These are phyloP conservation scores for Acleris sparsana DNA, from an alignment of 2,888 invertebrate genomes.

Conservation along the genomic window DNA sequence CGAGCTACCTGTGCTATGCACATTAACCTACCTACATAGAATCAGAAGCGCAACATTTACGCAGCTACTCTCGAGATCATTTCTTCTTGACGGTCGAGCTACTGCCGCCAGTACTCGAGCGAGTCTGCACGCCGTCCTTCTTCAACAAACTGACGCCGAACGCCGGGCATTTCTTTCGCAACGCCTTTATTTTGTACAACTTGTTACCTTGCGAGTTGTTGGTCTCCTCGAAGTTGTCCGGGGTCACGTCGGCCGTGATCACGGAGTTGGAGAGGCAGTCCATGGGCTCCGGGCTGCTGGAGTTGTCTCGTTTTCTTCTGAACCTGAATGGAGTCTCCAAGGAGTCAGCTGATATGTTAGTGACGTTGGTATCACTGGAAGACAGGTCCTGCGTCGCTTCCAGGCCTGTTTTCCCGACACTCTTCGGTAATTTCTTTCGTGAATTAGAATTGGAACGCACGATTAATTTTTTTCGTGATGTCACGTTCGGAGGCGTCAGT, in stretches of 20 bases:
- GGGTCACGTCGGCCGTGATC: conserved; percentile 73
- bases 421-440: conserved; percentile 73
- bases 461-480: conserved; percentile 71
- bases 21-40: conserved; percentile 40
- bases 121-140: conserved; percentile 76
- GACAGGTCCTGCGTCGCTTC: conserved; percentile 74
- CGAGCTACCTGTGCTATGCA: conserved; percentile 57
- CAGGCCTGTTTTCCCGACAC: conserved; percentile 57
- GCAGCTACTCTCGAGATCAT: conserved; percentile 66
- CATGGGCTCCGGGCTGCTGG: conserved; percentile 76
- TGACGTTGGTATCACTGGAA: conserved; percentile 78
- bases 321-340: conserved; percentile 75
- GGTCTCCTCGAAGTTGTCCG: conserved; percentile 74
- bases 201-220: conserved; percentile 79
- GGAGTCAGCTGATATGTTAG: conserved; percentile 77
- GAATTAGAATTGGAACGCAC: conserved; percentile 73
- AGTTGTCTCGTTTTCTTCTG: conserved; percentile 74
- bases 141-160: conserved; percentile 71
- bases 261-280: conserved; percentile 71
- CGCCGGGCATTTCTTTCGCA: conserved; percentile 74
- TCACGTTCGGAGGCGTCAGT: conserved; percentile 52
- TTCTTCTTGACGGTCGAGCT: conserved; percentile 77
- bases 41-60: conserved; percentile 45
- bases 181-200: conserved; percentile 77
- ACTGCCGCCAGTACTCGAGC: conserved; percentile 73